Conservation (phyloP, 1,140 invertebrate genomes). For the Lutraria rhynchaena region DNA sequence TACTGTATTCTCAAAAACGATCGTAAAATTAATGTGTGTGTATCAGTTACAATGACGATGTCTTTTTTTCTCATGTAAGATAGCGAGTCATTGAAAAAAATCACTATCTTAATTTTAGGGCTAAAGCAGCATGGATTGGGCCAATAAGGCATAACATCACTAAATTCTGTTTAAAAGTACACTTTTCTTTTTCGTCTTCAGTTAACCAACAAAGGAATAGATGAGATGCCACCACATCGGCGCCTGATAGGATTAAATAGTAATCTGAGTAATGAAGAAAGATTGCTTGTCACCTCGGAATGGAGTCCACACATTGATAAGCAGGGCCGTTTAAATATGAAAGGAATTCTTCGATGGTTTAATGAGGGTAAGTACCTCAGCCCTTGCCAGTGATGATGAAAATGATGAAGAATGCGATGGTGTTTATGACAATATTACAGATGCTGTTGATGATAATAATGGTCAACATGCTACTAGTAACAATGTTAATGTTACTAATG, state of each 20-base stretch:
- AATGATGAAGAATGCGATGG: neutral
- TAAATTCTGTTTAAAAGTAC: no score
- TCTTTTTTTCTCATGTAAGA: no score
- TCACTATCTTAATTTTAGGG: no score
- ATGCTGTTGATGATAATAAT: neutral
- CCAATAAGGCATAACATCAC: no score
- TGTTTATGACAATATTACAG: neutral
- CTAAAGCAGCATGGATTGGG: no score
- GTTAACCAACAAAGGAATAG: neutral
- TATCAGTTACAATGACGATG: no score
- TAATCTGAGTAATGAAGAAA: constrained; percentile 19
- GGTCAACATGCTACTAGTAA: neutral
- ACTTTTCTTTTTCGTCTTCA: neutral
- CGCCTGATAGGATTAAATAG: neutral
- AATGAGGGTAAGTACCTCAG: constrained; percentile 8
- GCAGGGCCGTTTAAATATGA: neutral
- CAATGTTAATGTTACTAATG: neutral
- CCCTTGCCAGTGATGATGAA: neutral
- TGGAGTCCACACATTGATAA: constrained; percentile 32
- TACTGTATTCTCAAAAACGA: no score
- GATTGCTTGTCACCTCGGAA: neutral
- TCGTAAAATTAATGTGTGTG: no score
- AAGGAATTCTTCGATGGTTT: constrained; percentile 13
- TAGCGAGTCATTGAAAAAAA: no score
- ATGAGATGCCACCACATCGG: constrained; percentile 14